Evolutionary conservation across 2,888 invertebrate genomes (phyloP).

Genomic region (Mythimna impura): DNA sequence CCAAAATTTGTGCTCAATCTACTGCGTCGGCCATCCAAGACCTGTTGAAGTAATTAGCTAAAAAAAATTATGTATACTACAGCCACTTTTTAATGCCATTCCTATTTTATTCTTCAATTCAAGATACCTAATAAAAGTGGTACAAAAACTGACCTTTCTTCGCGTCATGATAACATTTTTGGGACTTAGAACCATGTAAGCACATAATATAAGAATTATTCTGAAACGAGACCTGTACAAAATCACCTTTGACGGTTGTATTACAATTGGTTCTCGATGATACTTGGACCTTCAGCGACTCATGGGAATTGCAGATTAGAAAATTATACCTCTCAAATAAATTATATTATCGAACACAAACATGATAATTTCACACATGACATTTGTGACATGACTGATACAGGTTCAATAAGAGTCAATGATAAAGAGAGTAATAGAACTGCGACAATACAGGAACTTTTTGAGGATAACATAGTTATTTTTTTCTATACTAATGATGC

Average conservation of each 20-base stretch:
- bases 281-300: not conserved
- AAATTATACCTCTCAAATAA: not conserved
- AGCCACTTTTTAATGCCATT: not conserved
- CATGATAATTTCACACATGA: constrained; percentile 6
- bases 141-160: constrained; percentile 9
- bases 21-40: constrained; percentile 11
- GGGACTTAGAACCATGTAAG: constrained; percentile 14
- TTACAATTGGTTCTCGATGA: not conserved
- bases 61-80: not conserved
- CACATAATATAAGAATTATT: constrained; percentile 44
- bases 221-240: constrained; percentile 38
- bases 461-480: not conserved
- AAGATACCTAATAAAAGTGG: not conserved
- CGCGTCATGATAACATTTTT: constrained; percentile 15
- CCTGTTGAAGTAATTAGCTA: constrained; percentile 10
- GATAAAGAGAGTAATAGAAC: not conserved
- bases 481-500: too few relatives aligned
- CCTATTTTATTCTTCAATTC: not conserved
- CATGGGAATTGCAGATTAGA: not conserved
- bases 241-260: constrained; percentile 43
- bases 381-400: constrained; percentile 11
- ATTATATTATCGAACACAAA: not conserved
- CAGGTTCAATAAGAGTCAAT: not conserved
- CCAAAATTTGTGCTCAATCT: constrained; percentile 16
- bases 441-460: not conserved